Evolutionary conservation across 2,113 vertebrate genomes (phyloP).

Genomic region (Heteronetta atricapilla): DNA sequence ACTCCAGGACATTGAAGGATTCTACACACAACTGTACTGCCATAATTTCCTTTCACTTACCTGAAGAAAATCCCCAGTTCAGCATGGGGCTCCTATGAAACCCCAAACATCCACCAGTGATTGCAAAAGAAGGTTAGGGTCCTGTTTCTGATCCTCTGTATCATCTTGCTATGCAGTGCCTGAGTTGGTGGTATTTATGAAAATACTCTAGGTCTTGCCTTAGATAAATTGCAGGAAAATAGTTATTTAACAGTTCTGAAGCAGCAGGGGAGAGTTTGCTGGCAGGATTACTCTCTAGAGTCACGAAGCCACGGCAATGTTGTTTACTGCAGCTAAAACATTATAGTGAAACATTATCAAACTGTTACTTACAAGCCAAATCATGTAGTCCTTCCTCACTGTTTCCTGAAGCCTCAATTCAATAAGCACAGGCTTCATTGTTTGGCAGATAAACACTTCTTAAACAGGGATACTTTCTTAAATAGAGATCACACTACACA

Average conservation of each 20-base stretch:
- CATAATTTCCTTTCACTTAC: background rate
- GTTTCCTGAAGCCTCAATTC: background rate
- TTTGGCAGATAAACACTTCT: background rate
- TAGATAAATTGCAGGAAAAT: background rate
- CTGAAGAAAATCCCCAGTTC: background rate
- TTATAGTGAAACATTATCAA: background rate
- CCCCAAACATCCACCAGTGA: background rate
- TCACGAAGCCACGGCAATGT: background rate
- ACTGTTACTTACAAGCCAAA: background rate
- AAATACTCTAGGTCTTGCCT: background rate
- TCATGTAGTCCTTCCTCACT: background rate
- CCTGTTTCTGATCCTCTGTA: background rate
- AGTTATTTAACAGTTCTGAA: background rate
- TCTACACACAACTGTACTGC: background rate
- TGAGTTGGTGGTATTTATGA: accelerated
- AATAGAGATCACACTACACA: background rate
- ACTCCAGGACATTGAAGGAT: background rate
- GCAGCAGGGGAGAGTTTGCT: background rate
- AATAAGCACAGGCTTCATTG: background rate
- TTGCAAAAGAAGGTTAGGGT: background rate
- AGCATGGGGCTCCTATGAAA: background rate
- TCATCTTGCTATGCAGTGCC: background rate
- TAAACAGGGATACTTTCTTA: background rate
- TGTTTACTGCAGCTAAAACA: background rate
- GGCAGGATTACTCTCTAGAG: background rate